Conservation (phyloP, 2,113 vertebrate species). For the Megalops atlanticus region DNA sequence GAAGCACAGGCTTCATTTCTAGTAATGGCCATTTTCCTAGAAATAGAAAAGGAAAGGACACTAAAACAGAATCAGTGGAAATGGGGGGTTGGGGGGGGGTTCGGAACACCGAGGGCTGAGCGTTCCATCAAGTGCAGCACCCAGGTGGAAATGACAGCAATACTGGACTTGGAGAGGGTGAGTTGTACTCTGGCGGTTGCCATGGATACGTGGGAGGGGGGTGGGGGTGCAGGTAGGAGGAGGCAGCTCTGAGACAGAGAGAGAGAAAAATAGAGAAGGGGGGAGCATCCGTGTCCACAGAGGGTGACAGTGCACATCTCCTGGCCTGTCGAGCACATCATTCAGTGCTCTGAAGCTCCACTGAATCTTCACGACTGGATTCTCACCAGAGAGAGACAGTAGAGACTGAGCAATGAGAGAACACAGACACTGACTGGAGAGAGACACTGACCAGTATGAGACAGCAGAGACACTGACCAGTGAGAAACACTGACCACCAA, state of each 20-base stretch:
- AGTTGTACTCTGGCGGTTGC: constrained; percentile 57
- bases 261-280: no score
- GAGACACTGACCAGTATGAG: neutral
- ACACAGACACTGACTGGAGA: neutral
- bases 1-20: no score
- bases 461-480: neutral
- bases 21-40: neutral
- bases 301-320: constrained; percentile 63
- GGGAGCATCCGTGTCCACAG: constrained; percentile 42
- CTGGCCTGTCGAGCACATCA: constrained; percentile 54
- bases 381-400: neutral
- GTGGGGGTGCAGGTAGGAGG: neutral
- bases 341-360: constrained; percentile 50
- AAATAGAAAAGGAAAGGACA: neutral
- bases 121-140: neutral
- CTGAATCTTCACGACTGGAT: neutral
- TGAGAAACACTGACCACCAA: no score
- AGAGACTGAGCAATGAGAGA: neutral
- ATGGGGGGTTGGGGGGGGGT: neutral
- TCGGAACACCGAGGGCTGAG: neutral
- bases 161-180: constrained; percentile 14
- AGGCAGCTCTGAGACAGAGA: constrained; percentile 15
- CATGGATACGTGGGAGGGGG: constrained; percentile 50
- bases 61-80: neutral
- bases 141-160: constrained; percentile 16